Conservation (phyloP, 2,113 vertebrate genomes). For the Geothlypis trichas region DNA sequence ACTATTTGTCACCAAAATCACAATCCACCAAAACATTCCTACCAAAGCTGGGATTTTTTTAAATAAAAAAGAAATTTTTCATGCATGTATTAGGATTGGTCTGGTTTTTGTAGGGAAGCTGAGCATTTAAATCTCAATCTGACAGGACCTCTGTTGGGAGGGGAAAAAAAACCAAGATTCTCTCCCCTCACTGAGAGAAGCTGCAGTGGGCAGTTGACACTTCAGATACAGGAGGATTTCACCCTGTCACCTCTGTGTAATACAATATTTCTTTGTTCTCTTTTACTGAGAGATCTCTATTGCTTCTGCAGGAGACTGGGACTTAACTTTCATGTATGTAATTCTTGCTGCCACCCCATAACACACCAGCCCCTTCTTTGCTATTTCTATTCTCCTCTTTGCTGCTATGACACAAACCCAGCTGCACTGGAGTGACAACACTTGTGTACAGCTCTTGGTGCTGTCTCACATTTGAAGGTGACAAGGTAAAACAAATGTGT, state of each 20-base stretch:
- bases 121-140: not conserved
- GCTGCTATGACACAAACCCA: not conserved
- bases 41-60: not conserved
- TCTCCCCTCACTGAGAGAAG: not conserved
- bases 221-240: not conserved
- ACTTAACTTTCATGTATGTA: rapidly evolving
- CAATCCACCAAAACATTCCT: not conserved
- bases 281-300: not conserved
- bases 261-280: not conserved
- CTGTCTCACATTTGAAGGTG: not conserved
- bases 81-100: not conserved
- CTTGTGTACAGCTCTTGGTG: not conserved
- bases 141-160: not conserved
- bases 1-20: not conserved
- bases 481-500: not conserved
- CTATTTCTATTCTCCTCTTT: not conserved
- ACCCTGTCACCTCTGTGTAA: not conserved
- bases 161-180: not conserved
- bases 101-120: not conserved
- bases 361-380: not conserved
- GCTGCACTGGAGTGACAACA: not conserved
- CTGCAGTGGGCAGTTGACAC: no score
- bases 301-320: not conserved
- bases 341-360: not conserved
- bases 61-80: not conserved